Percentiles rank a stretch among this genome's conserved stretches.
Evolutionary conservation across 1,140 invertebrate genomes (phyloP).

Genomic region (Pemphigus obesinymphae): DNA sequence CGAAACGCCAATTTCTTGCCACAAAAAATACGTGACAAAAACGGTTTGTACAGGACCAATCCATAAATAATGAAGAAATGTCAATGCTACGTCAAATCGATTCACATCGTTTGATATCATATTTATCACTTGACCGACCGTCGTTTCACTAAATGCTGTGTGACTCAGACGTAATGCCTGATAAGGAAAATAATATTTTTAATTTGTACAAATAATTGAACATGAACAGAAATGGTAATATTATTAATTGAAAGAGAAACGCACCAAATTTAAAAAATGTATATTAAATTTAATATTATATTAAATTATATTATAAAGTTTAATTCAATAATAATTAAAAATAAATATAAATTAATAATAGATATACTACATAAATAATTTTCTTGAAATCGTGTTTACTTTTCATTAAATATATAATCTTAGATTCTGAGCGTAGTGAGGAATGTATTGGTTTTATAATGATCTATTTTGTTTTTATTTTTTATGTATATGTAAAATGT

Average conservation of each 20-base stretch:
- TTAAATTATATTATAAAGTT: not conserved
- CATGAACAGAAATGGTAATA: too few relatives aligned
- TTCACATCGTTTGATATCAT: slow-evolving; percentile 85
- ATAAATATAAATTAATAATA: not conserved
- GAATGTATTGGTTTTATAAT: too few relatives aligned
- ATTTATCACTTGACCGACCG: slow-evolving; percentile 84
- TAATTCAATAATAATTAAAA: not conserved
- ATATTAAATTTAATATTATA: not conserved
- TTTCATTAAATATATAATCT: too few relatives aligned
- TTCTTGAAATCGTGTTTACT: too few relatives aligned
- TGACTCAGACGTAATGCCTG: slow-evolving; percentile 62
- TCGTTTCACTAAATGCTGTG: slow-evolving; percentile 67
- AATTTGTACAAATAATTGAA: slow-evolving; percentile 46
- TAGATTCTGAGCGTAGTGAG: too few relatives aligned
- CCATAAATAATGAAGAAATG: slow-evolving; percentile 72
- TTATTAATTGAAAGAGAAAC: too few relatives aligned
- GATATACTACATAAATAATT: too few relatives aligned
- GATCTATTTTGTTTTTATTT: too few relatives aligned
- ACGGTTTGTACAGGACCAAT: slow-evolving; percentile 75
- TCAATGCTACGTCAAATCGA: slow-evolving; percentile 63
- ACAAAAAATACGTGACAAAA: slow-evolving; percentile 72
- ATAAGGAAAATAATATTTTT: not conserved
- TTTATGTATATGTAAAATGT: too few relatives aligned
- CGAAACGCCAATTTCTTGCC: slow-evolving; percentile 64
- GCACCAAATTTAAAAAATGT: too few relatives aligned